Evolutionary conservation across 2,113 vertebrate species (phyloP), one percentile per base, ranked within the genome.

Genomic region (Peromyscus leucopus): DNA sequence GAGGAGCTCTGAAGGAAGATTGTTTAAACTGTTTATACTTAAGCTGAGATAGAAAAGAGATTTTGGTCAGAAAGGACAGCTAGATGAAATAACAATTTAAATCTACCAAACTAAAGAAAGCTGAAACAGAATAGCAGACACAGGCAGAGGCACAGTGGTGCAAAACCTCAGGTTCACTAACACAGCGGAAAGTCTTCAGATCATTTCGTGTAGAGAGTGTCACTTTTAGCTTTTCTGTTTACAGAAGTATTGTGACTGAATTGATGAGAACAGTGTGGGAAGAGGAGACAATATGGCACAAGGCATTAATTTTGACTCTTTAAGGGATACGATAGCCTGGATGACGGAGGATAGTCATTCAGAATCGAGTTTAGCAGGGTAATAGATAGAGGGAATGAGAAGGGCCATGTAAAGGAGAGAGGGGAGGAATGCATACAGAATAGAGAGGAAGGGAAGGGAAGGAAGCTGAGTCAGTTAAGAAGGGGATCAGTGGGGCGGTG

Each of bases 331-430:
- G 85, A 15, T 21, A 72, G 3, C 79, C 15, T 7, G 72, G 12
- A 26, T 21, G 48, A 72, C 42, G 82, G 26, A 17, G 31, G 12
- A 4, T 59, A 12, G n/a, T 21, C 67, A n/a, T 33, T 89, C 76
- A 76, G 12, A 4, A 0, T 69, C 63, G 51, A 69, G 2, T 80
- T 59, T 15, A 26, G 36, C 26, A 1, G 33, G 59, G 8, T 61
- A 57, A 42, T 12, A 22, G n/a, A 22, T 71, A 39, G 8, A 10
- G 3, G 11, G 19, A 36, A 28, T 36, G 19, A n/a, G 1, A 46
- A 19, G 8, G 57, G 31, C 0, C 0, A 1, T 10, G 19, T 31
- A 10, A 33, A 39, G 57, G 28, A 46, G 28, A 39, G 8, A 10
- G 3, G 11, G 19, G 26, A 5, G 8, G 33, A 31, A 36, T 15